phyloP scores from a whole-genome alignment of 2,888 invertebrate species.

The Steinernema hermaphroditum region DNA sequence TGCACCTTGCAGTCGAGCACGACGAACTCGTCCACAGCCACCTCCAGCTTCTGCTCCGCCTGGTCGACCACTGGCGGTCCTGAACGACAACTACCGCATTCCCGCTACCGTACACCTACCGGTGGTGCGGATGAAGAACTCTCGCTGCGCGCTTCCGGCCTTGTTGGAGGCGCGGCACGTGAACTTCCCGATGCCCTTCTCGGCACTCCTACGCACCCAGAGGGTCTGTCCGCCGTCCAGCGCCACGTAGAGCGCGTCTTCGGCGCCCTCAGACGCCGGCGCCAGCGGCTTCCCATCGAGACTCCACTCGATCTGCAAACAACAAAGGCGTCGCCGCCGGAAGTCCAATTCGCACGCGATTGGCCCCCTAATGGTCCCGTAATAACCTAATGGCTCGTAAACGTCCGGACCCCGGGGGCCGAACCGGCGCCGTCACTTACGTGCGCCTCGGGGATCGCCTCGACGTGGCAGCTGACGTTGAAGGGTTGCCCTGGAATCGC shows the following conservation, averaged over 20 bases:
- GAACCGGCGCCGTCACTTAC: constrained; percentile 36
- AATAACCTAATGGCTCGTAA: constrained; percentile 8
- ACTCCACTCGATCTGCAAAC: constrained; percentile 65
- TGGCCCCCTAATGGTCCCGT: constrained; percentile 1
- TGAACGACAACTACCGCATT: constrained; percentile 31
- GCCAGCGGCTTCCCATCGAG: constrained; percentile 64
- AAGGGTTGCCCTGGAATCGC: constrained; percentile 51
- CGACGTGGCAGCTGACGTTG: constrained; percentile 67
- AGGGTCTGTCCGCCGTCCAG: constrained; percentile 44
- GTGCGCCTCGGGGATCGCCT: constrained; percentile 68
- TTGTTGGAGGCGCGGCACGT: constrained; percentile 68
- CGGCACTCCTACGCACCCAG: constrained; percentile 32
- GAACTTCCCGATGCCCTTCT: constrained; percentile 58
- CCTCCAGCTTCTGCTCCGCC: constrained; percentile 42
- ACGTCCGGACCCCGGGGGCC: not conserved
- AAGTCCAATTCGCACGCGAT: constrained; percentile 21
- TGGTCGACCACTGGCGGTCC: constrained; percentile 59
- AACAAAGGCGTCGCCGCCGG: constrained; percentile 9
- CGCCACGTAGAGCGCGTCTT: not conserved
- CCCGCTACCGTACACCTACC: constrained; percentile 39
- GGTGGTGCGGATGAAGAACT: constrained; percentile 57
- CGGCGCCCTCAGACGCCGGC: constrained; percentile 37
- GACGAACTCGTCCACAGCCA: constrained; percentile 66
- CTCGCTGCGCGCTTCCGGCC: constrained; percentile 65
- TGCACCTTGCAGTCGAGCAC: constrained; percentile 67